Percentiles rank a stretch among this genome's conserved stretches.
Evolutionary conservation across 2,113 vertebrate species (phyloP).

Genomic region (Carettochelys insculpta): DNA sequence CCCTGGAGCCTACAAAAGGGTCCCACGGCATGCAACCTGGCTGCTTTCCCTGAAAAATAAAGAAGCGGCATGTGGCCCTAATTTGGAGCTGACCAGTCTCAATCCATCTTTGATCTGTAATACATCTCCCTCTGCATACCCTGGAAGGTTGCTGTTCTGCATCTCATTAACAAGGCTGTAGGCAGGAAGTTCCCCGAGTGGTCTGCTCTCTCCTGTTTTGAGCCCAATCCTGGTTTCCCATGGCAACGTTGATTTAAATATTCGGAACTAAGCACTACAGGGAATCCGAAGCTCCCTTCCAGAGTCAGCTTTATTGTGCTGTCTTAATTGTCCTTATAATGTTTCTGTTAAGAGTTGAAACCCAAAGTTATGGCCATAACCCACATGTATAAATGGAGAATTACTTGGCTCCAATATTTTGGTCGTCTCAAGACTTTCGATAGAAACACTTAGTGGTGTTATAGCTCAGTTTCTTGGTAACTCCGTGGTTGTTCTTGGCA

Average conservation of each 20-base stretch:
- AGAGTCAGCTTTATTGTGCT: background rate
- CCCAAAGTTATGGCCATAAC: background rate
- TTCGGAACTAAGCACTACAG: background rate
- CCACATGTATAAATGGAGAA: background rate
- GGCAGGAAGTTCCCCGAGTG: background rate
- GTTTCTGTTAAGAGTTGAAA: background rate
- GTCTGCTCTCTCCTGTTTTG: background rate
- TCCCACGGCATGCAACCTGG: background rate
- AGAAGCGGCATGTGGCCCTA: rapidly evolving
- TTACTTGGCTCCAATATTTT: background rate
- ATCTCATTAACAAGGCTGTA: rapidly evolving
- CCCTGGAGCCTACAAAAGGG: background rate
- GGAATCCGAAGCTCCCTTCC: background rate
- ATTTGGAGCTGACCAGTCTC: background rate
- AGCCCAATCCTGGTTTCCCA: background rate
- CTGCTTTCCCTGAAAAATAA: background rate
- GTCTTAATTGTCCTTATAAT: background rate
- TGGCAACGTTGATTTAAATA: background rate
- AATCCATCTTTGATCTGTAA: background rate
- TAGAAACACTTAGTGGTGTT: background rate
- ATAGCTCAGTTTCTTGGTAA: background rate
- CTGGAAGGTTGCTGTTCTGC: background rate
- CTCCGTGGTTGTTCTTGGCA: background rate
- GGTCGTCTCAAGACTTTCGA: background rate
- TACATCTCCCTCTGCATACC: background rate